Base-by-base conservation (phyloP, 1,140 invertebrate species). In the Lepidurus apus region DNA sequence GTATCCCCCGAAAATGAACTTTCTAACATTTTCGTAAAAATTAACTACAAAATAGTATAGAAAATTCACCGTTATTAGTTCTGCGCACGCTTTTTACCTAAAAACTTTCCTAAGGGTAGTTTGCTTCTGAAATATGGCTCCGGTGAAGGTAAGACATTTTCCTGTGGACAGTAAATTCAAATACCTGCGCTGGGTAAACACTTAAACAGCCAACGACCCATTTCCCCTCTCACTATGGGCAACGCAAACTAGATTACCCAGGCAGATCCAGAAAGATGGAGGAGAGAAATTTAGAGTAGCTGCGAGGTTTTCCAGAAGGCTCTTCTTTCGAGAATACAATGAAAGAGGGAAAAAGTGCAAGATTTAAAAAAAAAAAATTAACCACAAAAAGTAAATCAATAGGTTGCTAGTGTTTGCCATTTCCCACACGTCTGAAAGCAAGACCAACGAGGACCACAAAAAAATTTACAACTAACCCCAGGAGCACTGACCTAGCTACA, bases 131-230 rank as follows among this genome's bases (percentile, higher is more conserved):
- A 74, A 80, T 79, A 65, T 7, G n/a, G 53, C 1, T 21, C 53
- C 21, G 13, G 5, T 21, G 4, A 21, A 65, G 53, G 21, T 7
- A 17, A 21, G 13, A 65, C 53, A 65, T n/a, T 65, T 21, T 17
- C 53, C 13, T 7, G 21, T 7, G 73, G 11, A 76, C 26, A 26
- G 21, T 73, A 77, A 80, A 73, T 44, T 77, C 43, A 76, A 42
- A 75, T 1, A n/a, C 47, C 74, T 73, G 44, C 79, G 77, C 21
- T 24, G 34, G 76, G 76, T 77, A 42, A 24, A 42, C 13, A 24
- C 43, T 83, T 73, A 73, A 45, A 7, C n/a, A 13, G 43, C 43
- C 26, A 78, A 78, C 24, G 24, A 13, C 65, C 79, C n/a, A 10
- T 21, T 74, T 74, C 45, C 34, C 26, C 43, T 44, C 73, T 77